A percentile compares a stretch with the other conserved stretches of the same genome.
Evolutionary conservation across 2,113 vertebrate genomes (phyloP).

Genomic region (Leiothrix lutea): DNA sequence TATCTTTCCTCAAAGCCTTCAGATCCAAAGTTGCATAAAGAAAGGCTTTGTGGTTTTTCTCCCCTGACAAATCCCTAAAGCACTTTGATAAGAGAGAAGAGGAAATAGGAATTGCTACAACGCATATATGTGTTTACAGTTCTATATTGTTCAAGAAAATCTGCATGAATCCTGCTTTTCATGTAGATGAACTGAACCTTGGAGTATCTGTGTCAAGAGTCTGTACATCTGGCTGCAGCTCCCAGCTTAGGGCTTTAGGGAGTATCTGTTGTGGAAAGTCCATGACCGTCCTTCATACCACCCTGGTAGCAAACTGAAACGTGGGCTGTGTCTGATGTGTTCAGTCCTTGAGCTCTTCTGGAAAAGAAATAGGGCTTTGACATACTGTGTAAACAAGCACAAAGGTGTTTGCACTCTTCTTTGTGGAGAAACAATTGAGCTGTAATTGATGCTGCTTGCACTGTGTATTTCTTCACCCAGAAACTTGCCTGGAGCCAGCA

Average conservation of each 20-base stretch:
- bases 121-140: not conserved
- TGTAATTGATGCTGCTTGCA: constrained; percentile 42
- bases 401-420: constrained; percentile 22
- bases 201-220: not conserved
- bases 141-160: constrained; percentile 27
- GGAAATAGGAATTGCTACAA: constrained; percentile 4
- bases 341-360: not conserved
- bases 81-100: not conserved
- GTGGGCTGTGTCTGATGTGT: not conserved
- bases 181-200: not conserved
- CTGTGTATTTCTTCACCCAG: not conserved
- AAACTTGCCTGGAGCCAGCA: not conserved
- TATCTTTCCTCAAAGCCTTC: constrained; percentile 29
- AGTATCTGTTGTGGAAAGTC: not conserved
- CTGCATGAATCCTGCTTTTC: not conserved
- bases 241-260: not conserved
- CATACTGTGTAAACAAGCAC: not conserved
- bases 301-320: constrained; percentile 42
- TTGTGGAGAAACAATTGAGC: constrained; percentile 34
- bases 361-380: not conserved
- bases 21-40: not conserved
- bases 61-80: not conserved
- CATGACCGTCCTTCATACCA: not conserved
- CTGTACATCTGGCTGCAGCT: constrained; percentile 32
- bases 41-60: constrained; percentile 31